Evolutionary conservation across 2,113 vertebrate species (phyloP).

Genomic region (Sphaerodactylus townsendi): DNA sequence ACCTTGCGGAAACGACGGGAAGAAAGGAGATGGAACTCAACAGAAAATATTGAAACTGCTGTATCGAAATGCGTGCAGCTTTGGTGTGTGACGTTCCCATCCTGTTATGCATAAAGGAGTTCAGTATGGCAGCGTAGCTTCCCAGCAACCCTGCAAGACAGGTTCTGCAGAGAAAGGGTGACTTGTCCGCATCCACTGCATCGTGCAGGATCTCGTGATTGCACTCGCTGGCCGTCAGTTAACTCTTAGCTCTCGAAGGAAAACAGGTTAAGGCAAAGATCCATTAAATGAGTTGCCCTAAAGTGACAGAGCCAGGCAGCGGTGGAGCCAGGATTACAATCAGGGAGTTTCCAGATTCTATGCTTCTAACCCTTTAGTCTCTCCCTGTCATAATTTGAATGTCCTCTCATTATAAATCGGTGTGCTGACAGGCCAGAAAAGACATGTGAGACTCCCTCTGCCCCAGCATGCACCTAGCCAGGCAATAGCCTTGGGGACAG

Average conservation of each 20-base stretch:
- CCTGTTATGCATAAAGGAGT: neutral
- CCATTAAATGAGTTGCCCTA: neutral
- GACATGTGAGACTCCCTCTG: neutral
- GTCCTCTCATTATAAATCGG: conserved; percentile 10
- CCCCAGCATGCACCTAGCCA: neutral
- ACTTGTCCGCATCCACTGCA: neutral
- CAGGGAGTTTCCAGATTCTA: conserved; percentile 31
- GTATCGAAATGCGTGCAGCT: neutral
- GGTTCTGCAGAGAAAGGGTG: neutral
- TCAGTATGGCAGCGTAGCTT: neutral
- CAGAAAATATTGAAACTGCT: neutral
- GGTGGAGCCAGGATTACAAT: conserved; percentile 1
- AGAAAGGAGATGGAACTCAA: neutral
- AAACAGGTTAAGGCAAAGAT: neutral
- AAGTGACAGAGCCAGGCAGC: neutral
- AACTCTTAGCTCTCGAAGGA: neutral
- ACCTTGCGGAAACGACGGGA: neutral
- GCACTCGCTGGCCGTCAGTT: accelerated
- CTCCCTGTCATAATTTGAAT: neutral
- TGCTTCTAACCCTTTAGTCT: neutral
- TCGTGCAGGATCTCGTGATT: neutral
- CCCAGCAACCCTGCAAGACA: neutral
- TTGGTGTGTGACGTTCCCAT: neutral
- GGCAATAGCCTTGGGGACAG: neutral
- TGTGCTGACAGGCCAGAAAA: neutral